phyloP scores from a whole-genome alignment of 2,797 vertebrate species.

The Chelon labrosus region DNA sequence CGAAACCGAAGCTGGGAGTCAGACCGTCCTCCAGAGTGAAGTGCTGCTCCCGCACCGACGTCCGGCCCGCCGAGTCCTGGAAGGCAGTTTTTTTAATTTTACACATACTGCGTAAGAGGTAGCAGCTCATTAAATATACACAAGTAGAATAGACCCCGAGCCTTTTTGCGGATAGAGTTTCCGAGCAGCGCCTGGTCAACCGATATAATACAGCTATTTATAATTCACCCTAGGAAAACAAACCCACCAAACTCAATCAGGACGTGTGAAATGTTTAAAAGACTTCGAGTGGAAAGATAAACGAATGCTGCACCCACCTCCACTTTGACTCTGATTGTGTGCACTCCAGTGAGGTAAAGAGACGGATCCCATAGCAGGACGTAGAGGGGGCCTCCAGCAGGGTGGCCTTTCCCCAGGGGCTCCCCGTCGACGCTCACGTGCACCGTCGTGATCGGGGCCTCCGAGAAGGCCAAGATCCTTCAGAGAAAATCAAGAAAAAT shows the following conservation, averaged over 20 bases:
- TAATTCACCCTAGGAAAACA: conserved; percentile 15
- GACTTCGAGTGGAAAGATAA: background rate
- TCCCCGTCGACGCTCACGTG: conserved; percentile 88
- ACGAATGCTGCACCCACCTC: conserved; percentile 82
- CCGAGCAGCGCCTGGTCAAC: conserved; percentile 3
- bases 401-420: conserved; percentile 85
- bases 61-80: conserved; percentile 91
- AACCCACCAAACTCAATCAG: conserved; percentile 21
- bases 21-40: conserved; percentile 90
- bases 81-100: background rate
- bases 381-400: conserved; percentile 90
- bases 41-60: conserved; percentile 81
- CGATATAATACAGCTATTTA: background rate
- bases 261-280: conserved; percentile 30
- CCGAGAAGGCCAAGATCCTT: conserved; percentile 96
- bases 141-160: background rate
- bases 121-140: too few species aligned
- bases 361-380: conserved; percentile 91
- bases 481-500: background rate
- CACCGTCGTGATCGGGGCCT: conserved; percentile 87
- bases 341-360: conserved; percentile 88
- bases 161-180: background rate
- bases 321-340: conserved; percentile 90
- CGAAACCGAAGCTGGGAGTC: conserved; percentile 88
- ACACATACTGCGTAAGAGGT: background rate